Evolutionary conservation across 2,888 invertebrate genomes (phyloP).

Genomic region (Sacculina carcini): DNA sequence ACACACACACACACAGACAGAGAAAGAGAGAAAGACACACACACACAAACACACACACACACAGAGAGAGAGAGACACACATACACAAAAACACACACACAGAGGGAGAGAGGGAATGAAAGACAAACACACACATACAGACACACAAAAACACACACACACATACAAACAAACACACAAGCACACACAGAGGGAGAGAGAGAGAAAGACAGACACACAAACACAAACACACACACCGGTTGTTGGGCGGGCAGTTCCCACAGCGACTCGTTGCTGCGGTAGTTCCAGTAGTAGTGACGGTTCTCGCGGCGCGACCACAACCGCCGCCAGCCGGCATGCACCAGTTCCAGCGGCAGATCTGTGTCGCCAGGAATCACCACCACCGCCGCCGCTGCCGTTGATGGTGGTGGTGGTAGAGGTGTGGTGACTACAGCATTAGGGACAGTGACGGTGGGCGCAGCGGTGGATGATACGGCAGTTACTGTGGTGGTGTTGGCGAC

Average conservation of each 20-base stretch:
- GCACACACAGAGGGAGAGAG: too few relatives aligned
- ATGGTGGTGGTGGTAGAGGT: neutral
- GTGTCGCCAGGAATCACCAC: constrained; percentile 17
- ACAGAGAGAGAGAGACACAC: too few relatives aligned
- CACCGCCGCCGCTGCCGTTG: neutral
- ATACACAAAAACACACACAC: too few relatives aligned
- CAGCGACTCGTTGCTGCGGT: constrained; percentile 75
- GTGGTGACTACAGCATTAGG: constrained; percentile 5
- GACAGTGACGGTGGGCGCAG: neutral
- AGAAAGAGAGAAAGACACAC: too few relatives aligned
- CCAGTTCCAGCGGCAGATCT: constrained; percentile 35
- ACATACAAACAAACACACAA: too few relatives aligned
- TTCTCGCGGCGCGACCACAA: constrained; percentile 91
- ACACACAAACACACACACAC: too few relatives aligned
- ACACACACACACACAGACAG: too few relatives aligned
- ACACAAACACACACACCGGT: neutral
- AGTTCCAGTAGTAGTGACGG: constrained; percentile 88
- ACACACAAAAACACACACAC: too few relatives aligned
- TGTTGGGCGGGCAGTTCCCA: constrained; percentile 60
- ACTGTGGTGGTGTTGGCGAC: neutral
- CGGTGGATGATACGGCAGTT: constrained; percentile 6
- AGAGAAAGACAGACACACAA: too few relatives aligned
- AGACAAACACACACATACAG: too few relatives aligned
- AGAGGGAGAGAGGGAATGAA: too few relatives aligned
- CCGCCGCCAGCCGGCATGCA: constrained; percentile 80